Percentiles rank a stretch among this genome's conserved stretches.
Evolutionary conservation across 1,140 invertebrate genomes (phyloP).

Genomic region (Eueides isabella): DNA sequence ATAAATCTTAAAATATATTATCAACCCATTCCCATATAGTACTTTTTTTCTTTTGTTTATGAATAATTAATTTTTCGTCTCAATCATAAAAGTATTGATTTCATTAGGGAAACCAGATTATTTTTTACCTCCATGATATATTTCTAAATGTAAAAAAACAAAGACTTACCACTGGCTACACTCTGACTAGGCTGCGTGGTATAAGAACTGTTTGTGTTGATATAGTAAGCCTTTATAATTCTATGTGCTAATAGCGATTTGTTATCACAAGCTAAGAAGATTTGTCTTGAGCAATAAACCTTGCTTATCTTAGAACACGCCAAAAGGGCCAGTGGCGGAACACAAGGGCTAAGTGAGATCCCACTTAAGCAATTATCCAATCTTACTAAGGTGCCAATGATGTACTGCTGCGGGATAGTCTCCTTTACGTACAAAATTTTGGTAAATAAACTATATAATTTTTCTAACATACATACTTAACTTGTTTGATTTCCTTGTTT

Average conservation of each 20-base stretch:
- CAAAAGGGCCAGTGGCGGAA: constrained; percentile 37
- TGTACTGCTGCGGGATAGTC: constrained; percentile 29
- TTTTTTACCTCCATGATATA: too few relatives aligned
- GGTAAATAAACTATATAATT: not conserved
- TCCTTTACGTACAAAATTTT: constrained; percentile 29
- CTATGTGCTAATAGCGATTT: constrained; percentile 39
- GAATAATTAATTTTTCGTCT: not conserved
- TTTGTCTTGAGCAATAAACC: constrained; percentile 40
- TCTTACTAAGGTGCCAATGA: constrained; percentile 35
- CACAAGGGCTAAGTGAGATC: constrained; percentile 42
- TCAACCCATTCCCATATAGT: too few relatives aligned
- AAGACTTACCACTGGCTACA: too few relatives aligned
- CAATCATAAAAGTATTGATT: not conserved
- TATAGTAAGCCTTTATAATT: constrained; percentile 30
- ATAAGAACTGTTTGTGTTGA: not conserved
- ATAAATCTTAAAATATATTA: not conserved
- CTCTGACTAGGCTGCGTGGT: too few relatives aligned
- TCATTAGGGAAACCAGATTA: too few relatives aligned
- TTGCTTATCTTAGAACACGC: constrained; percentile 42
- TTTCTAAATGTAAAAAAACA: too few relatives aligned
- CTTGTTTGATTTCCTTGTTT: too few relatives aligned
- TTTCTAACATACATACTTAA: too few relatives aligned
- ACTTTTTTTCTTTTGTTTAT: too few relatives aligned
- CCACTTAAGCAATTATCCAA: constrained; percentile 44
- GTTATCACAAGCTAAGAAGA: constrained; percentile 43